phyloP scores from a whole-genome alignment of 1,140 invertebrate species.

The Pantala flavescens region DNA sequence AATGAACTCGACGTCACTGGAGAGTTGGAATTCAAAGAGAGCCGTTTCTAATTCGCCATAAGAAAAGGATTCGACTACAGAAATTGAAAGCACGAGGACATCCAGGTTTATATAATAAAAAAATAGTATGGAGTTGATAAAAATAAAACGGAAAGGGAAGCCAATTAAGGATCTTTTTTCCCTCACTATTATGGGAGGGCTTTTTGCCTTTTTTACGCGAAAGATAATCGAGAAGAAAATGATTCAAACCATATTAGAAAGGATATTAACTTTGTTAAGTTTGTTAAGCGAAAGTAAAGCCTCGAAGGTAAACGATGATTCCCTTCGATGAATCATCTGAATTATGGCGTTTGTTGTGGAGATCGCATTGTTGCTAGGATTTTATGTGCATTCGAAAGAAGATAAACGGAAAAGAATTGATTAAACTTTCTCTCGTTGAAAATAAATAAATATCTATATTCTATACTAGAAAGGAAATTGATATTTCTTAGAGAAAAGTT shows the following conservation, averaged over 20 bases:
- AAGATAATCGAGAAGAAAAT: constrained; percentile 10
- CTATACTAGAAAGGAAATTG: no score
- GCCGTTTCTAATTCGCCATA: neutral
- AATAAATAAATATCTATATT: no score
- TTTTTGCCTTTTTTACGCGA: neutral
- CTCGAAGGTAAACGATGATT: no score
- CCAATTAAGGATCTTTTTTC: constrained; percentile 1
- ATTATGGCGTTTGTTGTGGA: no score
- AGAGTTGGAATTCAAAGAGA: neutral
- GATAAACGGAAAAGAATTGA: no score
- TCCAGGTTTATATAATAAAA: neutral
- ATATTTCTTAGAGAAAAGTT: no score
- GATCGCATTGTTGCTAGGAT: no score
- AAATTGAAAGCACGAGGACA: constrained; percentile 1
- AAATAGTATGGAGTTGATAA: neutral
- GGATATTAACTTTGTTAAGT: constrained; percentile 5
- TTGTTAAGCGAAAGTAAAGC: no score
- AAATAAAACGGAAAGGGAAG: neutral
- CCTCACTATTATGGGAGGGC: neutral
- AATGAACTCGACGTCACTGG: neutral
- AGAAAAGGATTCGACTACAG: neutral
- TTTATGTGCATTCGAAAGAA: no score
- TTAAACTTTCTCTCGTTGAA: no score
- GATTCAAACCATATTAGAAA: constrained; percentile 4
- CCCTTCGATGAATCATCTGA: no score